Conservation (phyloP, 2,113 vertebrate species). For the Mystacornis crossleyi region DNA sequence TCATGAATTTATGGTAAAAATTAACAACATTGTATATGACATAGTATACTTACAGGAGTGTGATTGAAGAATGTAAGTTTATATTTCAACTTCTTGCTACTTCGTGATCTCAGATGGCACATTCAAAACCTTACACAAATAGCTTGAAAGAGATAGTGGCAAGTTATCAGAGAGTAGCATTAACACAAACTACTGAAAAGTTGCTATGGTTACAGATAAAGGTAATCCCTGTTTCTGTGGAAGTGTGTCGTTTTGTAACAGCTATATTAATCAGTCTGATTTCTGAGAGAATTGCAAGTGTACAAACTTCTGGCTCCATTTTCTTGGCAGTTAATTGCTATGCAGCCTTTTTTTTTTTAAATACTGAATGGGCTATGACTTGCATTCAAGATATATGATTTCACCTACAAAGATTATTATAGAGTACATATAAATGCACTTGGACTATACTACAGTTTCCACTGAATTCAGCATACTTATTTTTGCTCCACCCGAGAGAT, state of each 20-base stretch:
- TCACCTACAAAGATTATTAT: not conserved
- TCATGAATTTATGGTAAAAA: slow-evolving; percentile 6
- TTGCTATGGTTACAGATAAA: slow-evolving; percentile 66
- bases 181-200: slow-evolving; percentile 54
- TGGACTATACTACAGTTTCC: not conserved
- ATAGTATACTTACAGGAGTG: not conserved
- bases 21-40: not conserved
- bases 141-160: slow-evolving; percentile 24
- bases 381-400: not conserved
- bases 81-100: not conserved
- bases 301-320: not conserved
- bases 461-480: not conserved
- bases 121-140: slow-evolving; percentile 6
- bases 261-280: slow-evolving; percentile 47
- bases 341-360: not conserved
- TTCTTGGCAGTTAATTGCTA: slow-evolving; percentile 2
- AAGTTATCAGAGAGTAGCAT: slow-evolving; percentile 38
- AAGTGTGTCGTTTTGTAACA: slow-evolving; percentile 40
- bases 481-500: not conserved
- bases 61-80: not conserved
- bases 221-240: slow-evolving; percentile 47
- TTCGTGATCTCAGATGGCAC: not conserved
- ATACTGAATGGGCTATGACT: not conserved
- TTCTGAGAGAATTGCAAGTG: not conserved
- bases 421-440: not conserved